Conservation (phyloP, 2,797 vertebrate species). For the Spinus olivaceus region DNA sequence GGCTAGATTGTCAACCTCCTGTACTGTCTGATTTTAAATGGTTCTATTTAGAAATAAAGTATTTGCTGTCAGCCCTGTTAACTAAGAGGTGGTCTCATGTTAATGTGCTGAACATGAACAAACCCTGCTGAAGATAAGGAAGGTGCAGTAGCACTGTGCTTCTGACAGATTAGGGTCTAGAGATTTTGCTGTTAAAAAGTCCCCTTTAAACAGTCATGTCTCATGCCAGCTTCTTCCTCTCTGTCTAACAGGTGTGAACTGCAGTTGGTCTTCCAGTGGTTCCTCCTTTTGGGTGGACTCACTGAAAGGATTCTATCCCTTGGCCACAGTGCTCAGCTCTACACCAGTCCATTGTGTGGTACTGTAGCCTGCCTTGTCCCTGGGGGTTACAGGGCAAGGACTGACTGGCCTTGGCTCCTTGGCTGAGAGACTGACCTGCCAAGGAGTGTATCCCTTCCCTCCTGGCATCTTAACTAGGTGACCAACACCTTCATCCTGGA, state of each 20-base stretch:
- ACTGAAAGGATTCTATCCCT: background rate
- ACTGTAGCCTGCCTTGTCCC: rapidly evolving
- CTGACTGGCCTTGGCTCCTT: background rate
- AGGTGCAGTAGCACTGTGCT: background rate
- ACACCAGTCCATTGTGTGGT: rapidly evolving
- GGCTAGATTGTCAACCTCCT: background rate
- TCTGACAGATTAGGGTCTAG: background rate
- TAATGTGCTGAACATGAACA: background rate
- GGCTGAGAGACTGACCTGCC: background rate
- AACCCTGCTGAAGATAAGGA: background rate
- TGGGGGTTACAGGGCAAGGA: background rate
- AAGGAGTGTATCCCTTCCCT: background rate
- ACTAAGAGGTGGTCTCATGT: background rate
- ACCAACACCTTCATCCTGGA: background rate
- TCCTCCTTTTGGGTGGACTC: background rate
- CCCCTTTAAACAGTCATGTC: background rate
- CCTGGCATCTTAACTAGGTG: background rate
- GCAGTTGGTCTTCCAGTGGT: background rate
- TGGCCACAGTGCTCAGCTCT: background rate
- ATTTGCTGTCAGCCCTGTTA: background rate
- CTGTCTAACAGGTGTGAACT: background rate
- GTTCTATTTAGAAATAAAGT: background rate
- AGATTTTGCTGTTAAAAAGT: background rate
- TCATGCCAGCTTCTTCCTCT: background rate
- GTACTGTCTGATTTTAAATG: background rate